Evolutionary conservation across 1,140 invertebrate species (phyloP).

Genomic region (Drosophila hydei): DNA sequence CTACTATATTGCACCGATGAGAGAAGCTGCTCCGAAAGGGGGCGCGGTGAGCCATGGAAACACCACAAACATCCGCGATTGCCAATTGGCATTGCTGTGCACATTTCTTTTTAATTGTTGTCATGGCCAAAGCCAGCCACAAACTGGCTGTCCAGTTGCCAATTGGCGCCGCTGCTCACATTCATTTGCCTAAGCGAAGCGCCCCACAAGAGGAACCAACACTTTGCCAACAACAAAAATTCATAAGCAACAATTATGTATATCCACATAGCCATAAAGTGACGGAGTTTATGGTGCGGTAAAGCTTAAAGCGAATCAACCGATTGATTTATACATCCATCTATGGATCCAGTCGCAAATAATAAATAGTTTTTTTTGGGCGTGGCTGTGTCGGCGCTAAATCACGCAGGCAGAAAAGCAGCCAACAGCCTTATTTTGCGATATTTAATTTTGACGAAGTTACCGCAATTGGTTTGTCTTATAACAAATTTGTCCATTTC

Average conservation of each 20-base stretch:
- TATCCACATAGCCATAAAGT: constrained; percentile 33
- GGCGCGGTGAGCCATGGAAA: not conserved
- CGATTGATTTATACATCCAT: constrained; percentile 32
- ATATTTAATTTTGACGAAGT: constrained; percentile 27
- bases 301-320: constrained; percentile 35
- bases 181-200: constrained; percentile 65
- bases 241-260: constrained; percentile 17
- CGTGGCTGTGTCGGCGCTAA: constrained; percentile 12
- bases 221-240: constrained; percentile 3
- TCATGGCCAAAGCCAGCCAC: constrained; percentile 24
- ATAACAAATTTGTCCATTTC: constrained; percentile 16
- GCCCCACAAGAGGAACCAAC: constrained; percentile 49
- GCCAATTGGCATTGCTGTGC: constrained; percentile 67
- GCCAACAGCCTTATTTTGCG: constrained; percentile 3
- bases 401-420: constrained; percentile 7
- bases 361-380: constrained; percentile 9
- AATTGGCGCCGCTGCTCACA: constrained; percentile 23
- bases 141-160: constrained; percentile 30
- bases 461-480: constrained; percentile 32
- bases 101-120: constrained; percentile 75
- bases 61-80: constrained; percentile 62
- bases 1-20: not conserved
- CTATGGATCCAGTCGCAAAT: not conserved
- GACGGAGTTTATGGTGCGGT: constrained; percentile 30
- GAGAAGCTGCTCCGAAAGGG: not conserved